Evolutionary conservation across 2,888 invertebrate genomes (phyloP), one percentile per base, ranked within the genome.

Genomic region (Acrobasis consociella): DNA sequence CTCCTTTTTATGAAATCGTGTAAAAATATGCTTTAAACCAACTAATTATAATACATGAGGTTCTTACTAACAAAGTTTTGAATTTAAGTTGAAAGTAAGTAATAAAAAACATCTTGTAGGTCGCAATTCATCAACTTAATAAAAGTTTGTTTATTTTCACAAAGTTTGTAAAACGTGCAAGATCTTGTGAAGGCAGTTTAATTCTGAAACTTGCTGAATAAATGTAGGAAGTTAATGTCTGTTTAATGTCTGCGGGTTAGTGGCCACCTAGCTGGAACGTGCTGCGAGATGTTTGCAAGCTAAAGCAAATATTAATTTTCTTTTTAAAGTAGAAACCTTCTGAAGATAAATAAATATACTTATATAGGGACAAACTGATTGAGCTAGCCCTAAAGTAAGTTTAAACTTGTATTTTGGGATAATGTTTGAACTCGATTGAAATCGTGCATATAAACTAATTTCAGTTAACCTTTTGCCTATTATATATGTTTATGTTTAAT

Each of bases 201-300:
- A 56, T 56, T 56, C 56, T 11, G n/a, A 13, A 56, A 56, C 11
- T 56, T 56, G 52, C 52, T 52, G 56, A 38, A 38, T 38, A 56
- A 56, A 56, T 17, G 56, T 56, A 13, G 55, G 42, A 56, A 42
- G 42, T 56, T 56, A 56, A 56, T 56, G 56, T 56, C 42, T 39
- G 56, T 56, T 56, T 56, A 56, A 56, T 42, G 56, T 42, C 17
- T 13, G 42, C 55, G 55, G 39, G 31, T 55, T 56, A 56, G 56
- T 42, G 42, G 56, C 56, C 17, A 16, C 42, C 56, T 56, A 11
- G 42, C 42, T 17, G 17, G 56, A 15, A 42, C 56, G 56, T 56
- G 39, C 56, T 39, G 39, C 13, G 42, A 10, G 11, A 42, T 11
- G 10, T 42, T 42, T 42, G 11, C 42, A 42, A 11, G 5, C 11